These are phyloP conservation scores for Peromyscus nudipes DNA, from an alignment of 2,797 vertebrate species.

Conservation along the genomic window DNA sequence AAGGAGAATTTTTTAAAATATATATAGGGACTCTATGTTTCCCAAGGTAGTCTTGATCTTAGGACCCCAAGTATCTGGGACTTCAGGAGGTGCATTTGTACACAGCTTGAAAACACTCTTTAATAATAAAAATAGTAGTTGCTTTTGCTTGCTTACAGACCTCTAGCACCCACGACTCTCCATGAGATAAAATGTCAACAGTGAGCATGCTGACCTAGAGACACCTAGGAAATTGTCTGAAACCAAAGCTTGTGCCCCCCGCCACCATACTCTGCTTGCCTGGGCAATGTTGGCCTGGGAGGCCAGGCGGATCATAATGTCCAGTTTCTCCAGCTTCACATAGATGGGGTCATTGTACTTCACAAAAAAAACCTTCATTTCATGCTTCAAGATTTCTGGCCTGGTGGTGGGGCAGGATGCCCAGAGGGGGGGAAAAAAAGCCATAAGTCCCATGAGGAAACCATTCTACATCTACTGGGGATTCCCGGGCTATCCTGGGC, in stretches of 20 bases:
- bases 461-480: neutral
- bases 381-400: constrained; percentile 97
- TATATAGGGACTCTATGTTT: neutral
- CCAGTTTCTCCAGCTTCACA: constrained; percentile 98
- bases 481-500: neutral
- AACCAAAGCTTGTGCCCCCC: neutral
- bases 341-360: constrained; percentile 99
- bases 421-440: constrained; percentile 25
- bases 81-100: neutral
- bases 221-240: neutral
- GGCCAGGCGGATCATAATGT: constrained; percentile 99
- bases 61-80: neutral
- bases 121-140: constrained; percentile 5
- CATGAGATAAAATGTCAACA: neutral
- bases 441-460: neutral
- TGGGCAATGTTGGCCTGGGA: constrained; percentile 99
- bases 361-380: constrained; percentile 99
- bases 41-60: neutral
- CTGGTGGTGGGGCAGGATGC: constrained; percentile 84
- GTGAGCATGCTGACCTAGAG: neutral
- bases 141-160: neutral
- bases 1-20: neutral
- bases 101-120: neutral
- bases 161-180: neutral
- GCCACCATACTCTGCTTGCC: constrained; percentile 87